phyloP scores from a whole-genome alignment of 2,113 vertebrate species.

The Apteryx mantelli region DNA sequence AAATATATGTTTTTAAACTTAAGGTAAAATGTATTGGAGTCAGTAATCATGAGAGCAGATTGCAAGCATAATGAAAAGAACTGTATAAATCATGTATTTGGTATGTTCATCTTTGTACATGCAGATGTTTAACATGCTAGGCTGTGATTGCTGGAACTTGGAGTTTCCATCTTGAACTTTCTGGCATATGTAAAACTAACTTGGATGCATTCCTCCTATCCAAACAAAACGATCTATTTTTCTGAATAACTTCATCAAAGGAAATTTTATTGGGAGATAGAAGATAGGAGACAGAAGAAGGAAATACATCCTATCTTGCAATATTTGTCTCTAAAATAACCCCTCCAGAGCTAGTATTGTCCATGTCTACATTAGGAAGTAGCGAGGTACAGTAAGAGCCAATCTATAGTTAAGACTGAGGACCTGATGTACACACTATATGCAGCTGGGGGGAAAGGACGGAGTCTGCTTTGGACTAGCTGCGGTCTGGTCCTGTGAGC shows the following conservation, averaged over 20 bases:
- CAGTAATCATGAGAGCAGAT: not conserved
- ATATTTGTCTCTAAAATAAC: not conserved
- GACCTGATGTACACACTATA: not conserved
- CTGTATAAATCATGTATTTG: not conserved
- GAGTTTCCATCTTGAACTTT: not conserved
- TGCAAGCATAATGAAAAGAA: not conserved
- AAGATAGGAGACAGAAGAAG: not conserved
- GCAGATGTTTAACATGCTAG: not conserved
- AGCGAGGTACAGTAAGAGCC: not conserved
- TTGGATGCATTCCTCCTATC: not conserved
- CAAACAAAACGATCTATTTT: slow-evolving; percentile 5
- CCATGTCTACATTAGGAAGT: not conserved
- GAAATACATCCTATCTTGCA: not conserved
- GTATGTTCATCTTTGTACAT: not conserved
- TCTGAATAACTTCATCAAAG: not conserved
- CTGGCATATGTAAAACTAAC: not conserved
- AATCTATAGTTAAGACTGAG: not conserved
- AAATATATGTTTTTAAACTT: not conserved
- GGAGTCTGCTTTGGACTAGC: not conserved
- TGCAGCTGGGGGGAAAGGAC: not conserved
- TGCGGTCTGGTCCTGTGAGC: not conserved
- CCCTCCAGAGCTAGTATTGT: not conserved
- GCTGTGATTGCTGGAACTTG: not conserved
- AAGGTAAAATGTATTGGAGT: not conserved
- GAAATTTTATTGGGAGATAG: not conserved